Conservation (phyloP, 1,140 invertebrate genomes). For the Gryon sp. region DNA sequence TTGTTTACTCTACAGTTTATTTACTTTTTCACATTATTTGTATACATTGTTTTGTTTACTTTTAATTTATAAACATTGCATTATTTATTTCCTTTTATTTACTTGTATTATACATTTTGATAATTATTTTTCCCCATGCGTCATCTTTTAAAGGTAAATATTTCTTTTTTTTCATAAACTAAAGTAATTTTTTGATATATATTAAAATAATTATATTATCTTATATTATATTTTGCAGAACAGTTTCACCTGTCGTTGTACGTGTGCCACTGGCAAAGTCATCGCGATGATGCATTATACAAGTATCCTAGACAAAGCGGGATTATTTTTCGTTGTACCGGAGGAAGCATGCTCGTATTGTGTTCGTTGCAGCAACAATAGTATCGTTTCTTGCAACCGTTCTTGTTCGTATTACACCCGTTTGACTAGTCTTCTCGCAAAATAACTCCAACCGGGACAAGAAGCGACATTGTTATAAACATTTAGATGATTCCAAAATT, state of each 20-base stretch:
- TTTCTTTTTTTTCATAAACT: too few relatives aligned
- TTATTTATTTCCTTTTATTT: too few relatives aligned
- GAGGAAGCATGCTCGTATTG: constrained; percentile 60
- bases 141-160: too few relatives aligned
- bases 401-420: constrained; percentile 64
- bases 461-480: too few relatives aligned
- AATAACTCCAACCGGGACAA: constrained; percentile 21
- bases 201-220: background rate
- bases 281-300: constrained; percentile 57
- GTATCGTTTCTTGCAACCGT: constrained; percentile 52
- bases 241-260: constrained; percentile 40
- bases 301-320: constrained; percentile 63
- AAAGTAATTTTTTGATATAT: background rate
- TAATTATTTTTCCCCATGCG: too few relatives aligned
- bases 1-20: too few relatives aligned
- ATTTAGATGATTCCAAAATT: too few relatives aligned
- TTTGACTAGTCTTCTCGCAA: constrained; percentile 62
- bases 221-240: constrained; percentile 22
- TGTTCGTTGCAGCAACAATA: constrained; percentile 51
- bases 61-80: too few relatives aligned
- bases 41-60: too few relatives aligned
- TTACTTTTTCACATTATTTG: too few relatives aligned
- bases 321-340: constrained; percentile 60
- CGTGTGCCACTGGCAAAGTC: constrained; percentile 36
- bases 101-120: too few relatives aligned